phyloP scores from a whole-genome alignment of 2,888 invertebrate genomes.

The Drosophila rubida region DNA sequence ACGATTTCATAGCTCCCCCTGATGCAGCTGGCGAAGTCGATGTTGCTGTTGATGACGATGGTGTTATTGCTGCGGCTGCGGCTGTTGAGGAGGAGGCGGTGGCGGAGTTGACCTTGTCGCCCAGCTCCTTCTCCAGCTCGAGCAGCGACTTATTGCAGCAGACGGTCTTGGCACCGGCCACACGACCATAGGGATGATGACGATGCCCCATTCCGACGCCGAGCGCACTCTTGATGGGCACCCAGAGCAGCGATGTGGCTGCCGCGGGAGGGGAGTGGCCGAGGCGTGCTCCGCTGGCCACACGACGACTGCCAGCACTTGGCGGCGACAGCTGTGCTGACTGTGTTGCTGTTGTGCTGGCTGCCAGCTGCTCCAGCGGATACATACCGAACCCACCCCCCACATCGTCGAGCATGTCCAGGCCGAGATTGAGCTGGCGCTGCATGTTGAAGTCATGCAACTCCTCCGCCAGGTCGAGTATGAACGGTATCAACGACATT shows the following conservation, averaged over 20 bases:
- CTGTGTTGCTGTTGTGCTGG: conserved; percentile 56
- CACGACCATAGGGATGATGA: conserved; percentile 69
- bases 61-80: no score
- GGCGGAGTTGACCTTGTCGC: conserved; percentile 55
- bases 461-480: conserved; percentile 80
- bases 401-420: conserved; percentile 77
- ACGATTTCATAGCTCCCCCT: background rate
- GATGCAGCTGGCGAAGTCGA: background rate
- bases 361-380: conserved; percentile 74
- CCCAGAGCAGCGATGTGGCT: conserved; percentile 51
- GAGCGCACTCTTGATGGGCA: conserved; percentile 64
- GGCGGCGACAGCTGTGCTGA: conserved; percentile 49
- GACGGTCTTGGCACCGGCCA: conserved; percentile 72
- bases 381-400: conserved; percentile 81
- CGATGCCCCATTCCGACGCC: conserved; percentile 39
- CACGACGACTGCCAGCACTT: conserved; percentile 40
- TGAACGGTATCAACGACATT: conserved; percentile 81
- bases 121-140: conserved; percentile 67
- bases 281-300: conserved; percentile 34
- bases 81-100: background rate
- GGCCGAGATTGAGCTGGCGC: conserved; percentile 12
- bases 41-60: background rate
- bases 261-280: conserved; percentile 41
- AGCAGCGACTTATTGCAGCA: conserved; percentile 72
- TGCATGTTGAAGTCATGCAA: conserved; percentile 62